phyloP scores from a whole-genome alignment of 2,113 vertebrate species.

The Oreocharis arfaki region DNA sequence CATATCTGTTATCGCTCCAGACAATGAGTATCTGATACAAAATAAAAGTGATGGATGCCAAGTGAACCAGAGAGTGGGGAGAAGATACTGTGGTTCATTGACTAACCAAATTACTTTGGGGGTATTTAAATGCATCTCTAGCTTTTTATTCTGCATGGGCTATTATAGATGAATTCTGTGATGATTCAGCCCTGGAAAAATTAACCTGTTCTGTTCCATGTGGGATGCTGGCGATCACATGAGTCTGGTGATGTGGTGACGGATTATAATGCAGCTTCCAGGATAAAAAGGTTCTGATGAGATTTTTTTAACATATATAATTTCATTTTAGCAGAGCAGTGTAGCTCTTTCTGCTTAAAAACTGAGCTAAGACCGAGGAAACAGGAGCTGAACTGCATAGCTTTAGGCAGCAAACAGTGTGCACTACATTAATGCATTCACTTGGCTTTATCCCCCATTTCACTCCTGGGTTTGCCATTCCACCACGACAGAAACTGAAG shows the following conservation, averaged over 20 bases:
- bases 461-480: not conserved
- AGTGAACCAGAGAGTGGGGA: slow-evolving; percentile 52
- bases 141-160: slow-evolving; percentile 55
- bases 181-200: slow-evolving; percentile 45
- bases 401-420: not conserved
- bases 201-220: slow-evolving; percentile 38
- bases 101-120: slow-evolving; percentile 69
- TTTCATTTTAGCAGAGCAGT: not conserved
- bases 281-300: not conserved
- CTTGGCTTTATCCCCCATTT: not conserved
- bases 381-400: not conserved
- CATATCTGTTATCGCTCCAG: slow-evolving; percentile 48
- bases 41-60: slow-evolving; percentile 69
- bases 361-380: not conserved
- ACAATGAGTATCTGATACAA: slow-evolving; percentile 71
- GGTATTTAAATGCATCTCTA: slow-evolving; percentile 64
- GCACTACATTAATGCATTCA: not conserved
- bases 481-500: not conserved
- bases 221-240: not conserved
- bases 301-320: not conserved
- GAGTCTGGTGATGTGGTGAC: not conserved
- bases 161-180: slow-evolving; percentile 51
- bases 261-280: not conserved
- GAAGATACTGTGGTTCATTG: slow-evolving; percentile 65
- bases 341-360: not conserved